Base-by-base conservation (phyloP, 2,797 vertebrate genomes). In the Urophycis tenuis region DNA sequence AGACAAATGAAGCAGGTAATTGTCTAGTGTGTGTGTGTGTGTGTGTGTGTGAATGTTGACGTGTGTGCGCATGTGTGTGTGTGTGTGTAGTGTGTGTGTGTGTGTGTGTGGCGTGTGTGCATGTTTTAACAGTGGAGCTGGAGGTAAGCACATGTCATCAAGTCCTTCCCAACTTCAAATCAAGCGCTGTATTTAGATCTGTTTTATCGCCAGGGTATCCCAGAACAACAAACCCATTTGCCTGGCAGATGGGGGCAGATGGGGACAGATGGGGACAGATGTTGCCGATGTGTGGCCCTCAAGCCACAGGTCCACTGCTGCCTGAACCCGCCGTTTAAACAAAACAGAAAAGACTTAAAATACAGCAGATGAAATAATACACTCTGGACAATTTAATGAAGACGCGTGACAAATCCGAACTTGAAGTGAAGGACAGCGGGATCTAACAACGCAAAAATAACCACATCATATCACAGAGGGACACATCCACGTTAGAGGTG, bases 141-240 rank as follows among this genome's bases (percentile, higher is more conserved):
- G 22, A 32, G 45, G 74, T 74, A 77, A 79, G 69, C 75, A 76
- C 81, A n/a, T 84, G 78, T 84, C 81, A 82, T 29, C n/a, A 78
- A 82, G 77, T 76, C 33, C 77, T 81, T 83, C 67, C 79, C 79
- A 73, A 76, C 78, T 80, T 75, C 75, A 84, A 88, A 88, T 30
- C 85, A 84, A 83, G 14, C 25, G 30, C 82, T 34, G 41, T 3
- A 74, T 45, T 85, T 82, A 85, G 72, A 85, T 80, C 77, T 41
- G 85, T 82, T 85, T 73, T 87, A 85, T 88, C 75, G 80, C 39
- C 53, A n/a, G 53, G 53, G 25, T 22, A 60, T 60, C 53, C 53
- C 53, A 19, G 25, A 25, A 60, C 12, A 60, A 60, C 22, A 6
- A 7, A 53, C 19, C 45, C 4, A 22, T 5, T 22, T 5, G 17